These are phyloP conservation scores for Spermophilus dauricus DNA, from an alignment of 2,113 vertebrate species.

Conservation along the genomic window DNA sequence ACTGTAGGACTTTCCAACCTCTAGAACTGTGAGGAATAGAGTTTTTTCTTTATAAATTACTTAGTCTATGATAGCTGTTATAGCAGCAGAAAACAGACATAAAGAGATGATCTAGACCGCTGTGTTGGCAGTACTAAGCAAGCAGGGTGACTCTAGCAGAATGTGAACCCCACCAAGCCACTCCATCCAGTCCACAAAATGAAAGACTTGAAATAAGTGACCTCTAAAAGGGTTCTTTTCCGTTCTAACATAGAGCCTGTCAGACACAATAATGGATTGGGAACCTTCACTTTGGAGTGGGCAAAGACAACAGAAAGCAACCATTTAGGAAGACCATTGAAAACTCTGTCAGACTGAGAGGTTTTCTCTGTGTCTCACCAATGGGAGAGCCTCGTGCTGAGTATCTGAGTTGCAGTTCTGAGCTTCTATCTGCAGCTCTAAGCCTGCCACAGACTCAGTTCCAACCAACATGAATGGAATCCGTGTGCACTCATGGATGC, in stretches of 20 bases:
- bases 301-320: constrained; percentile 3
- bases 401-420: background rate
- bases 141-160: background rate
- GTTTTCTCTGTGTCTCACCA: background rate
- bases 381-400: background rate
- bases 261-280: background rate
- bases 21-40: background rate
- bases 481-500: background rate
- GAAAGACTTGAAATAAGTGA: constrained; percentile 12
- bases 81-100: background rate
- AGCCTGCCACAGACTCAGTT: background rate
- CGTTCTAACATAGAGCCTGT: background rate
- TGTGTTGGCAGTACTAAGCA: background rate
- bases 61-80: background rate
- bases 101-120: background rate
- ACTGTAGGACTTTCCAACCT: background rate
- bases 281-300: background rate
- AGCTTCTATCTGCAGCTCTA: background rate
- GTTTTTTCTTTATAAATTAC: constrained; percentile 4
- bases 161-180: background rate
- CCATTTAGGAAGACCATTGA: background rate
- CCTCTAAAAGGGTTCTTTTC: background rate
- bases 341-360: background rate
- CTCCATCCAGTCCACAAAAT: background rate
- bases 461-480: background rate